Evolutionary conservation across 2,888 invertebrate genomes (phyloP).

Genomic region (Philopedon plagiatum): DNA sequence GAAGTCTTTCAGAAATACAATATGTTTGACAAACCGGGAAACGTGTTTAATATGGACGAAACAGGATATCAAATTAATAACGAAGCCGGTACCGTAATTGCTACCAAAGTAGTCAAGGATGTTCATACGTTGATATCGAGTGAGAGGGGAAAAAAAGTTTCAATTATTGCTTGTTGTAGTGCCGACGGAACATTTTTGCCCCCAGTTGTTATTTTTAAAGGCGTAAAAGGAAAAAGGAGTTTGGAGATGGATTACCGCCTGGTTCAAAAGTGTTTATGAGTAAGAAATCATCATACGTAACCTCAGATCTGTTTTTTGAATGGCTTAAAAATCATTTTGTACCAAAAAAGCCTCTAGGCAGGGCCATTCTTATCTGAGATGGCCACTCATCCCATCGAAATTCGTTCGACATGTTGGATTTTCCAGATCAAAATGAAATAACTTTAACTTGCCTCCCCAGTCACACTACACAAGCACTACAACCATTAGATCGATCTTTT

Average conservation of each 20-base stretch:
- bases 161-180: conserved; percentile 46
- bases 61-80: conserved; percentile 49
- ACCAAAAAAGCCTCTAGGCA: conserved; percentile 58
- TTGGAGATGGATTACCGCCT: conserved; percentile 52
- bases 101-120: conserved; percentile 43
- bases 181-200: conserved; percentile 44
- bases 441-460: conserved; percentile 57
- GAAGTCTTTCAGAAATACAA: conserved; percentile 21
- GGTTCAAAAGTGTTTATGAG: conserved; percentile 52
- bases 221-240: conserved; percentile 34
- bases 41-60: too few species aligned
- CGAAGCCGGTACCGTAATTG: conserved; percentile 46
- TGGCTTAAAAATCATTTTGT: conserved; percentile 53
- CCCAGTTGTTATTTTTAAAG: conserved; percentile 43
- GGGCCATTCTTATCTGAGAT: conserved; percentile 58
- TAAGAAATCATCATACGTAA: conserved; percentile 53
- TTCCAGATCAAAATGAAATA: conserved; percentile 55
- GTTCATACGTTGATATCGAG: conserved; percentile 40
- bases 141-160: conserved; percentile 48
- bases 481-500: conserved; percentile 55
- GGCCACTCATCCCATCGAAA: conserved; percentile 58
- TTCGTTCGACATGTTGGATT: conserved; percentile 37
- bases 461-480: conserved; percentile 59
- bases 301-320: conserved; percentile 45
- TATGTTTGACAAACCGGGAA: conserved; percentile 38